phyloP scores from a whole-genome alignment of 2,113 vertebrate genomes.

The Corydoras maculifer region DNA sequence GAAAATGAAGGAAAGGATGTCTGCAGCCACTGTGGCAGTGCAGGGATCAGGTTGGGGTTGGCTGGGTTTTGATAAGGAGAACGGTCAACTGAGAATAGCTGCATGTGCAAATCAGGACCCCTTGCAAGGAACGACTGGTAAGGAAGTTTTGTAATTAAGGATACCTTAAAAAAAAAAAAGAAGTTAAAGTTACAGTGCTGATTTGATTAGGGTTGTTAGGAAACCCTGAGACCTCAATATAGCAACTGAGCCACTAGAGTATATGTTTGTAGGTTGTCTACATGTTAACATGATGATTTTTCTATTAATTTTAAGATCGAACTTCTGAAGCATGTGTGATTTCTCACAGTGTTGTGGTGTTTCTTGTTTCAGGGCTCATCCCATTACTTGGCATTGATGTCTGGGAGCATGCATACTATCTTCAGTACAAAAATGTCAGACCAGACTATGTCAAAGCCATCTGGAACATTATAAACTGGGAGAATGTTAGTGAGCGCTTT shows the following conservation, averaged over 20 bases:
- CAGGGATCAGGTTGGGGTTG: constrained; percentile 98
- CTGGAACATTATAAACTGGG: constrained; percentile 95
- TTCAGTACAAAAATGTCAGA: constrained; percentile 96
- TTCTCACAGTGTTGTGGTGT: not conserved
- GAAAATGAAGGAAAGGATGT: constrained; percentile 89
- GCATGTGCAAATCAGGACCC: constrained; percentile 94
- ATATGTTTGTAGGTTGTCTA: not conserved
- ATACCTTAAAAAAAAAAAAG: too few species aligned
- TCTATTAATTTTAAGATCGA: not conserved
- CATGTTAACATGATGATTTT: not conserved
- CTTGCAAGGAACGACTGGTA: constrained; percentile 91
- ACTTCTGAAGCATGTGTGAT: too few species aligned
- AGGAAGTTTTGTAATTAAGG: constrained; percentile 12
- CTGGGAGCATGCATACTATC: constrained; percentile 98
- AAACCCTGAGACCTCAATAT: too few species aligned
- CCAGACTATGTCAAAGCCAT: constrained; percentile 96
- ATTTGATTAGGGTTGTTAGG: too few species aligned
- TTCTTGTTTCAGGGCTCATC: constrained; percentile 72
- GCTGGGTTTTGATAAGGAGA: constrained; percentile 87
- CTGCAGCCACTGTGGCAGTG: constrained; percentile 78
- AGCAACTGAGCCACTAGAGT: too few species aligned
- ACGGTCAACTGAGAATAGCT: constrained; percentile 70
- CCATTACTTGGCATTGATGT: constrained; percentile 95
- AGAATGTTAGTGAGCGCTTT: constrained; percentile 83
- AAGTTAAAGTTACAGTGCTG: too few species aligned